Evolutionary conservation across 2,888 invertebrate species (phyloP).

Genomic region (Tyria jacobaeae): DNA sequence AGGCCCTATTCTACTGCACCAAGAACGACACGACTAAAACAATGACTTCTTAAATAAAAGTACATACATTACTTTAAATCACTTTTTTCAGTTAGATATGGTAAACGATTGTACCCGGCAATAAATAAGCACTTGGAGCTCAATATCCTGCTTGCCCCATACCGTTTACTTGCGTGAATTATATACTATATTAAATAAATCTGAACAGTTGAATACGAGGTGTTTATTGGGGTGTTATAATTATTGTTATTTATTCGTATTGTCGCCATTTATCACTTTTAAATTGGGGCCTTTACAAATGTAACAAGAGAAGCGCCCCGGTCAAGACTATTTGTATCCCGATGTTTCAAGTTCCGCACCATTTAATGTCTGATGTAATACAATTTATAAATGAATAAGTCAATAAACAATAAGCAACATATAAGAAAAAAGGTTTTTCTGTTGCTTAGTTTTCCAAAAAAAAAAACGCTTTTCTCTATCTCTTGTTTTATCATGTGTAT

Average conservation of each 20-base stretch:
- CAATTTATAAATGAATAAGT: too few relatives aligned
- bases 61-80: background rate
- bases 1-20: too few relatives aligned
- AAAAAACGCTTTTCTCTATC: too few relatives aligned
- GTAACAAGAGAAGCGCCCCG: constrained; percentile 50
- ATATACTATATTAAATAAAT: constrained; percentile 23
- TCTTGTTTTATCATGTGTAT: too few relatives aligned
- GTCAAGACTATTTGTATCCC: constrained; percentile 13
- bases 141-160: constrained; percentile 1
- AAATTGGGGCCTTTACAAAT: constrained; percentile 62
- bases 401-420: too few relatives aligned
- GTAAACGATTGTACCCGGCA: background rate
- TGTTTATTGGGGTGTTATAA: constrained; percentile 45
- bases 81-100: background rate
- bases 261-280: constrained; percentile 58
- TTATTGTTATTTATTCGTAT: constrained; percentile 55
- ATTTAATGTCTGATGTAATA: too few relatives aligned
- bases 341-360: constrained; percentile 10
- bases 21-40: background rate
- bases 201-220: constrained; percentile 25
- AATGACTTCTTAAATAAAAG: background rate
- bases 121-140: constrained; percentile 2
- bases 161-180: constrained; percentile 11
- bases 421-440: too few relatives aligned
- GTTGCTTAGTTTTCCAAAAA: too few relatives aligned